Conservation (phyloP, 1,140 invertebrate genomes). For the Danaus melanippus region DNA sequence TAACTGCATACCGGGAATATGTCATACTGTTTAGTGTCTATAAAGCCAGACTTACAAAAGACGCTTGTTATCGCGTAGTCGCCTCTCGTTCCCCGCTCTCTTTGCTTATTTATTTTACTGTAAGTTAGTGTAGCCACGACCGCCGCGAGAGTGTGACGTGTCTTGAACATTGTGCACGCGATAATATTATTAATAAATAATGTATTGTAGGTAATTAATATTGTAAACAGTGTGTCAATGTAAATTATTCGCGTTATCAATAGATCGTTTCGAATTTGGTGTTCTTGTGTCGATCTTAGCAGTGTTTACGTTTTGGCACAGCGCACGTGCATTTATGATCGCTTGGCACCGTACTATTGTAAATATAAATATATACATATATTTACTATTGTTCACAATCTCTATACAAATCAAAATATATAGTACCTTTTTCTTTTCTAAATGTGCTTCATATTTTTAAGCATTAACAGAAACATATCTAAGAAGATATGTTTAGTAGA, state of each 20-base stretch:
- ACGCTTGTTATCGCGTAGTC: conserved; percentile 24
- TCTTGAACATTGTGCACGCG: conserved; percentile 25
- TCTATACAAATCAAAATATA: too few species aligned
- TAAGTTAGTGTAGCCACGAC: conserved; percentile 51
- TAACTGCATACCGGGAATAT: too few species aligned
- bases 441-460: too few species aligned
- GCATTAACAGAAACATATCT: too few species aligned
- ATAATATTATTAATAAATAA: conserved; percentile 35
- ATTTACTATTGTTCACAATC: too few species aligned
- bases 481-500: too few species aligned
- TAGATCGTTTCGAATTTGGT: conserved; percentile 10
- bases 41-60: conserved; percentile 1
- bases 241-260: conserved; percentile 20
- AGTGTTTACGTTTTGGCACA: conserved; percentile 41
- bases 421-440: too few species aligned
- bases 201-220: conserved; percentile 35
- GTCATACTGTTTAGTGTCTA: background rate
- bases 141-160: conserved; percentile 48
- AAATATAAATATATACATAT: conserved; percentile 8
- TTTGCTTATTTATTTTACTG: conserved; percentile 45
- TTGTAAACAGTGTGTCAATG: conserved; percentile 29
- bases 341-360: conserved; percentile 22
- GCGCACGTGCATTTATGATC: conserved; percentile 29
- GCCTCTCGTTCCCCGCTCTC: conserved; percentile 47
- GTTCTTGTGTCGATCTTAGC: conserved; percentile 29